Conservation (phyloP, 2,113 vertebrate species). For the Gavialis gangeticus region DNA sequence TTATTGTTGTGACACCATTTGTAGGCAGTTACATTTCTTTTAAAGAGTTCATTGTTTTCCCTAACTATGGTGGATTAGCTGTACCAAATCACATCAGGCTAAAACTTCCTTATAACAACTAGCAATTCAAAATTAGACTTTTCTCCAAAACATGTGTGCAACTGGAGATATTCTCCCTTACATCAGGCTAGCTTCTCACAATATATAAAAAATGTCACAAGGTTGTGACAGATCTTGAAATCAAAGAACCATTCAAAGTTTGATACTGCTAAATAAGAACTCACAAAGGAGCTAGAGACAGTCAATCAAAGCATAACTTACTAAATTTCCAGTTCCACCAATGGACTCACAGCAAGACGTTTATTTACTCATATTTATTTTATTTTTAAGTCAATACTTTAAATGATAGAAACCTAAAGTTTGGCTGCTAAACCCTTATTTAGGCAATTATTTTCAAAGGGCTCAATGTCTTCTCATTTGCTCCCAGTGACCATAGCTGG, state of each 20-base stretch:
- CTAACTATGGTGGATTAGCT: conserved; percentile 15
- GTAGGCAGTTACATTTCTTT: conserved; percentile 12
- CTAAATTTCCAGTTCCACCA: background rate
- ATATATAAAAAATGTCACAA: background rate
- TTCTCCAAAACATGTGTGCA: conserved; percentile 32
- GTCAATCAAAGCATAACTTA: background rate
- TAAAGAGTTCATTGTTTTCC: background rate
- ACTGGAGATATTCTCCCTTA: background rate
- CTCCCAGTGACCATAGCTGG: background rate
- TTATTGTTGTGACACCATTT: conserved; percentile 42
- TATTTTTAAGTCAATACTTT: conserved; percentile 45
- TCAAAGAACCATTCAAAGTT: background rate
- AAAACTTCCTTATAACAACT: conserved; percentile 54
- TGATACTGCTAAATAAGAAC: background rate
- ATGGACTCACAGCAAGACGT: background rate
- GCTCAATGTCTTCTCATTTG: conserved; percentile 19
- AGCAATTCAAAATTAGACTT: conserved; percentile 46
- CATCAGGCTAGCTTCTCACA: background rate
- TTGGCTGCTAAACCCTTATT: conserved; percentile 2
- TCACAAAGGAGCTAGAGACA: background rate
- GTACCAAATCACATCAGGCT: conserved; percentile 40
- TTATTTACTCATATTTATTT: background rate
- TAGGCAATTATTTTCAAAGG: conserved; percentile 43
- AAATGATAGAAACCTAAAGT: conserved; percentile 32
- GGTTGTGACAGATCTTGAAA: background rate